Conservation (phyloP, 2,113 vertebrate species). For the Mionectes macconnelli region DNA sequence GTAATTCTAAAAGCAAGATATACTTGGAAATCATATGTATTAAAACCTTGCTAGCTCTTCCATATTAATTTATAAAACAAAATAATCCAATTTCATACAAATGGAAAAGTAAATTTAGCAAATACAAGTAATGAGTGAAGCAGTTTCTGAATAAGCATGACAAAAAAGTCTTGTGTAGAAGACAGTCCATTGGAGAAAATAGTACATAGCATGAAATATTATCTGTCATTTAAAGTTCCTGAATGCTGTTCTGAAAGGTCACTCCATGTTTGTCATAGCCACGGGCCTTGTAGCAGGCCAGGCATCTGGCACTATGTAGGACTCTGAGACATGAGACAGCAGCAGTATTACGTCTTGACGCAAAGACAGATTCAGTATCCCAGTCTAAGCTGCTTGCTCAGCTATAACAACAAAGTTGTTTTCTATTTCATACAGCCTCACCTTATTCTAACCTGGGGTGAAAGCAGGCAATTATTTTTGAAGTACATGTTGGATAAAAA, state of each 20-base stretch:
- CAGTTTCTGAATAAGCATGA: background rate
- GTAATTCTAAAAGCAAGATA: background rate
- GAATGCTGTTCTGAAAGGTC: background rate
- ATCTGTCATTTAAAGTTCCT: background rate
- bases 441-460: background rate
- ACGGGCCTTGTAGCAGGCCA: background rate
- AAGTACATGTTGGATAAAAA: rapidly evolving
- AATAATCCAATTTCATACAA: background rate
- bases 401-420: background rate
- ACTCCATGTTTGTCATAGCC: background rate
- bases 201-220: background rate
- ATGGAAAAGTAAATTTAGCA: background rate
- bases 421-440: background rate
- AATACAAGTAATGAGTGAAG: background rate
- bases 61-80: background rate
- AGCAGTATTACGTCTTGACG: background rate
- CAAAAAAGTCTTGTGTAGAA: background rate
- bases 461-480: background rate
- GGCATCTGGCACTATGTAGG: background rate
- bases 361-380: background rate
- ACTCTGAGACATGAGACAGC: background rate
- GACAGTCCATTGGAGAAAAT: background rate
- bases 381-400: background rate
- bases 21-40: background rate
- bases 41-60: background rate